Evolutionary conservation across 2,888 invertebrate genomes (phyloP).

Genomic region (Coleophora flavipennella): DNA sequence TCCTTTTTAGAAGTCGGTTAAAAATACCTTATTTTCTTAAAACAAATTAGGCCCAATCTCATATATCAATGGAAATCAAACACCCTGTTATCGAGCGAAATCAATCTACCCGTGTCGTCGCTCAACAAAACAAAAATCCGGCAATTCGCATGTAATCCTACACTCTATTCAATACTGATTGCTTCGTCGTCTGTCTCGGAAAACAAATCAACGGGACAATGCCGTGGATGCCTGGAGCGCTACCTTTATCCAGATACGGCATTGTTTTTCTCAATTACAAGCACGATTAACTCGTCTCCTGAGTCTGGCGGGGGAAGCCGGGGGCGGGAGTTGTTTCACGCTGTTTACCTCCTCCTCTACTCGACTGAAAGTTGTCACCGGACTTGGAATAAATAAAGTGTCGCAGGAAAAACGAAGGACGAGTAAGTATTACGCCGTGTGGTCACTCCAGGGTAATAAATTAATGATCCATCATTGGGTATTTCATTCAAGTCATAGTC

Average conservation of each 20-base stretch:
- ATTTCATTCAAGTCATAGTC: too few species aligned
- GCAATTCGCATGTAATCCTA: conserved; percentile 6
- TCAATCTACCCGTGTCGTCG: not conserved
- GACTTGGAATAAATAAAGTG: too few species aligned
- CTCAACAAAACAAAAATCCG: not conserved
- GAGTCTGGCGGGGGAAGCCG: too few species aligned
- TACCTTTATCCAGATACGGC: conserved; percentile 14
- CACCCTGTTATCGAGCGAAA: not conserved
- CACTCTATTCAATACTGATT: conserved; percentile 7
- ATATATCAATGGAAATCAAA: too few species aligned
- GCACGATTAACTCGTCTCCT: conserved; percentile 52
- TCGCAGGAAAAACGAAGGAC: too few species aligned
- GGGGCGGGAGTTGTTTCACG: conserved; percentile 23
- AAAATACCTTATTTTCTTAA: too few species aligned
- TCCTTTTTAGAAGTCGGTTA: too few species aligned
- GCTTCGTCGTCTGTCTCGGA: conserved; percentile 4
- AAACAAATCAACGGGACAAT: conserved; percentile 5
- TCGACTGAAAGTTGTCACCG: too few species aligned
- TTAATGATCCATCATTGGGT: too few species aligned
- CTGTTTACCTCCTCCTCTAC: conserved; percentile 6
- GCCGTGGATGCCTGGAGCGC: conserved; percentile 1
- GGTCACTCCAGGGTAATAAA: too few species aligned
- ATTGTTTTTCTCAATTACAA: conserved; percentile 63
- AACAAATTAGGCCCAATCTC: too few species aligned
- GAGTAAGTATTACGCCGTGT: too few species aligned